These are phyloP conservation scores for Acrocera orbiculus DNA, from an alignment of 2,888 invertebrate genomes.

Conservation along the genomic window DNA sequence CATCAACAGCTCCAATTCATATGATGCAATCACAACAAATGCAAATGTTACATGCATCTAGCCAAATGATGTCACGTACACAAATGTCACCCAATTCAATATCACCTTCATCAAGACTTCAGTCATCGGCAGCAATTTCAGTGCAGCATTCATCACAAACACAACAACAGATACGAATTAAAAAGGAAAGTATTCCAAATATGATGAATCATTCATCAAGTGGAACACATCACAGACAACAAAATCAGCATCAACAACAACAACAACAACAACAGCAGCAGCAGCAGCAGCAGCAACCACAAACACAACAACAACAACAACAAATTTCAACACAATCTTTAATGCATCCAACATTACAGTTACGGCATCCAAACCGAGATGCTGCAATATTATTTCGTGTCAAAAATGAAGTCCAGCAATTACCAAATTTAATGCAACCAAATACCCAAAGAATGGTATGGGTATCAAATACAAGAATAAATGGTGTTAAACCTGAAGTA, in stretches of 20 bases:
- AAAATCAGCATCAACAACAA: slow-evolving; percentile 11
- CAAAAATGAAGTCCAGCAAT: slow-evolving; percentile 28
- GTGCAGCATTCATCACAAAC: slow-evolving; percentile 17
- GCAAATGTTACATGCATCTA: slow-evolving; percentile 21
- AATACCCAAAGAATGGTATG: slow-evolving; percentile 34
- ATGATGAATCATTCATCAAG: slow-evolving; percentile 17
- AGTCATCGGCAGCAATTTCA: slow-evolving; percentile 16
- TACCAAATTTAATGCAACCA: slow-evolving; percentile 15
- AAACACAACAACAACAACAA: slow-evolving; percentile 20
- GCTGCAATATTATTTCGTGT: slow-evolving; percentile 30
- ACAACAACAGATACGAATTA: slow-evolving; percentile 24
- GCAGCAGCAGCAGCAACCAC: slow-evolving; percentile 19
- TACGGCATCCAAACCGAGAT: slow-evolving; percentile 34
- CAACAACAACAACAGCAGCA: slow-evolving; percentile 20
- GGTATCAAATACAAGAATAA: slow-evolving; percentile 47
- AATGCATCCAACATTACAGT: slow-evolving; percentile 32
- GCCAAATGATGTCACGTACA: slow-evolving; percentile 18
- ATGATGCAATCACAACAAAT: slow-evolving; percentile 28
- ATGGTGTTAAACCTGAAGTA: slow-evolving; percentile 68
- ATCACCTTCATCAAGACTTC: slow-evolving; percentile 18
- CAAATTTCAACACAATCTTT: slow-evolving; percentile 23
- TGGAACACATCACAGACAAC: slow-evolving; percentile 16
- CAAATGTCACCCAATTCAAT: slow-evolving; percentile 22
- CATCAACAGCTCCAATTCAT: slow-evolving; percentile 23
- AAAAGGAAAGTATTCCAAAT: slow-evolving; percentile 19